phyloP scores from a whole-genome alignment of 2,113 vertebrate species.

The Lucifuga dentata region DNA sequence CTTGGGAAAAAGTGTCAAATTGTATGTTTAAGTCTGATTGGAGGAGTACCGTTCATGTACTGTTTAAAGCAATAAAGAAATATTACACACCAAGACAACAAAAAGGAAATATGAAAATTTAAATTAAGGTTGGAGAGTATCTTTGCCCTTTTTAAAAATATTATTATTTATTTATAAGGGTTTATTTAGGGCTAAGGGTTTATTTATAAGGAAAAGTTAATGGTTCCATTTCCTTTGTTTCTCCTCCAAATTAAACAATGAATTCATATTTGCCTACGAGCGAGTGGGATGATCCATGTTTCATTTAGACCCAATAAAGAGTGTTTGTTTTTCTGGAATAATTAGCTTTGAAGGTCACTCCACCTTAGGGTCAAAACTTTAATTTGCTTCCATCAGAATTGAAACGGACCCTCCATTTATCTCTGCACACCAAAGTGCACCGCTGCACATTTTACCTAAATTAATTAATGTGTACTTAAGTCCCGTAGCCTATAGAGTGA shows the following conservation, averaged over 20 bases:
- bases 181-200: background rate
- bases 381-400: conserved; percentile 54
- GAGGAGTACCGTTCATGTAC: too few species aligned
- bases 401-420: conserved; percentile 63
- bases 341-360: conserved; percentile 79
- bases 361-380: conserved; percentile 63
- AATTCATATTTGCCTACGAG: conserved; percentile 41
- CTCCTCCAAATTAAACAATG: conserved; percentile 44
- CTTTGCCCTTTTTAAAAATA: background rate
- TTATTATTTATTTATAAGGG: background rate
- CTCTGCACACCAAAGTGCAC: conserved; percentile 58
- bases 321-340: conserved; percentile 69
- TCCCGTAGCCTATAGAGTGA: conserved; percentile 49
- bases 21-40: too few species aligned
- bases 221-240: conserved; percentile 46
- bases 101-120: too few species aligned
- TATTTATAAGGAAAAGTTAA: conserved; percentile 33
- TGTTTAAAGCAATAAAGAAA: too few species aligned
- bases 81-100: too few species aligned
- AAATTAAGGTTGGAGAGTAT: background rate
- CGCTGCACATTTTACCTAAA: conserved; percentile 42
- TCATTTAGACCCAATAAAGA: conserved; percentile 66
- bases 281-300: conserved; percentile 55
- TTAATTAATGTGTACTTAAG: conserved; percentile 65
- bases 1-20: too few species aligned